These are phyloP conservation scores for Chionoecetes opilio DNA, from an alignment of 1,140 invertebrate species.

Conservation along the genomic window DNA sequence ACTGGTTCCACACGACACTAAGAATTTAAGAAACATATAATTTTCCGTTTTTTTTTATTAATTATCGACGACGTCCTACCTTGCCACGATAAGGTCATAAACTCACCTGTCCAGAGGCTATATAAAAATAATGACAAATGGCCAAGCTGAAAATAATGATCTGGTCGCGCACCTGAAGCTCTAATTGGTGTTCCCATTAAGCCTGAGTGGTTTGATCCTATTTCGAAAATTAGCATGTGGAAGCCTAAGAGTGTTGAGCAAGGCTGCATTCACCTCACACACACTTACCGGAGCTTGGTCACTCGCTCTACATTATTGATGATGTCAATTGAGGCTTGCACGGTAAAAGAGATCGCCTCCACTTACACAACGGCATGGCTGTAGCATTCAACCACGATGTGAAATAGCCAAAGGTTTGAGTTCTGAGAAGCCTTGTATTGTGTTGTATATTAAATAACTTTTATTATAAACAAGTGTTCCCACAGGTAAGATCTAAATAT, in stretches of 20 bases:
- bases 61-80: background rate
- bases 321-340: background rate
- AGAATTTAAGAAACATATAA: no score
- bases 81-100: background rate
- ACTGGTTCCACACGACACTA: no score
- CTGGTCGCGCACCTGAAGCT: background rate
- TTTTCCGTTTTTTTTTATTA: background rate
- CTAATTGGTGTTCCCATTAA: conserved; percentile 20
- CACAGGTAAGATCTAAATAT: no score
- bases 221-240: conserved; percentile 20
- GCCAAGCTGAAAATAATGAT: background rate
- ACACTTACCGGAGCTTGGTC: background rate
- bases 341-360: background rate
- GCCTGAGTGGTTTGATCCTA: background rate
- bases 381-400: background rate
- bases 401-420: background rate
- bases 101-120: background rate
- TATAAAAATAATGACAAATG: background rate
- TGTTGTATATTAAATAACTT: no score
- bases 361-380: conserved; percentile 3
- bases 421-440: no score
- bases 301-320: conserved; percentile 9
- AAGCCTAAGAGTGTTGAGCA: background rate
- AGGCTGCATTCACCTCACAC: background rate
- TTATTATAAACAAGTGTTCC: no score